A percentile compares a stretch with the other conserved stretches of the same genome.
These are phyloP conservation scores for Zaprionus nigranus DNA, from an alignment of 1,140 invertebrate species.

Conservation along the genomic window DNA sequence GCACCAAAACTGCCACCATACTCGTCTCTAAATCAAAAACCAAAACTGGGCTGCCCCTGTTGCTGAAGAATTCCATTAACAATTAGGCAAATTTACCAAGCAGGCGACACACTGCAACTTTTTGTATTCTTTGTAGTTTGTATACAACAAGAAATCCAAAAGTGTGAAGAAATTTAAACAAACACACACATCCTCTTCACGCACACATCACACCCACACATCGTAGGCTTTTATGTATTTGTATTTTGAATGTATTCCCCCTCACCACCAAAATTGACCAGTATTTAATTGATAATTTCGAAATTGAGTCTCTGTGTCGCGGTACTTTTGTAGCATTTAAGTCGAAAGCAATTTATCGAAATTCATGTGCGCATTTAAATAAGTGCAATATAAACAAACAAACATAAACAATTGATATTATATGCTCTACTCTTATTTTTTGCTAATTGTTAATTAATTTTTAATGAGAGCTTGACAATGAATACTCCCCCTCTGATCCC, in stretches of 20 bases:
- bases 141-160: conserved; percentile 55
- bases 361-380: conserved; percentile 61
- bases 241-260: conserved; percentile 43
- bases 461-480: conserved; percentile 73
- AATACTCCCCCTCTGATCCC: conserved; percentile 44
- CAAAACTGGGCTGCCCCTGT: conserved; percentile 84
- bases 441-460: conserved; percentile 80
- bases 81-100: conserved; percentile 68
- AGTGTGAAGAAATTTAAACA: conserved; percentile 18
- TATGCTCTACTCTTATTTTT: conserved; percentile 62
- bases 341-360: conserved; percentile 40
- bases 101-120: conserved; percentile 49
- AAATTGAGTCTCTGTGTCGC: conserved; percentile 42
- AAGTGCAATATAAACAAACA: conserved; percentile 67
- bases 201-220: conserved; percentile 17
- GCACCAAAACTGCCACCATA: conserved; percentile 84
- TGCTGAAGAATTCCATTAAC: conserved; percentile 84
- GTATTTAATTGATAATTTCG: conserved; percentile 54
- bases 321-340: conserved; percentile 47
- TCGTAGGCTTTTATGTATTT: conserved; percentile 55
- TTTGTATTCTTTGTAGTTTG: conserved; percentile 80
- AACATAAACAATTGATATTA: conserved; percentile 59
- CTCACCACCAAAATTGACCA: conserved; percentile 44
- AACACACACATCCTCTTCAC: conserved; percentile 2
- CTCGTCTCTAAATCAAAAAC: conserved; percentile 85